Base-by-base conservation (phyloP, 64 coral and sea anemone species). In the Pocillopora verrucosa region DNA sequence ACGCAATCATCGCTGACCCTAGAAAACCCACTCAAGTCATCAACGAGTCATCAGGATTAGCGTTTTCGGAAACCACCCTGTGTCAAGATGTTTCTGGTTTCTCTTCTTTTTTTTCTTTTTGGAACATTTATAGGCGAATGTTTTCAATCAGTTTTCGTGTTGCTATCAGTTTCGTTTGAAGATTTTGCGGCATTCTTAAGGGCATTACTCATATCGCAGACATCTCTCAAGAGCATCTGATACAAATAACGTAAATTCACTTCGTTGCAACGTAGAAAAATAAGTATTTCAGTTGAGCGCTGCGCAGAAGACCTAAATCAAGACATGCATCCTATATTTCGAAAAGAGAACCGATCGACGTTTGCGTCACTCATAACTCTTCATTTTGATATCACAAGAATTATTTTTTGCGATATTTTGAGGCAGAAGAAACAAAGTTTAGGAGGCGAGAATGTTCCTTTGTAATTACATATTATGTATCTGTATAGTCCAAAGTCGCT, bases 271-370 rank as follows among this genome's bases (percentile, higher is more conserved):
- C 67, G 22, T 24, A 24, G 22, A 11, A 24, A 10, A n/a, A 70
- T 4, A 3, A n/a, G 22, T 70, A 70, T 70, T 70, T 10, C 13
- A 24, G 22, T n/a, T 11, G 67, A n/a, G 5, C 22, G 11, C 20
- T 70, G 19, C 67, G 67, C 19, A 10, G 25, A 22, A 70, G 22
- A 24, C 10, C 67, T 9, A 70, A 70, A 70, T 70, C 67, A n/a
- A 70, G 67, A 70, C n/a, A 25, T 70, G 67, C n/a, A 24, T 70
- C 20, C 67, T 70, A 70, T 70, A 70, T 70, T n/a, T 70, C 67
- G n/a, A 19, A 70, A 70, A 70, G 67, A 70, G 25, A 70, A 70
- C 67, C 67, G 67, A 70, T 25, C 67, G 22, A n/a, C 41, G 22
- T 25, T 25, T 70, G 25, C 67, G 19, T 70, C 67, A 70, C 67